Evolutionary conservation across 2,888 invertebrate species (phyloP), one percentile per base, ranked within the genome.

Genomic region (Muscina levida): DNA sequence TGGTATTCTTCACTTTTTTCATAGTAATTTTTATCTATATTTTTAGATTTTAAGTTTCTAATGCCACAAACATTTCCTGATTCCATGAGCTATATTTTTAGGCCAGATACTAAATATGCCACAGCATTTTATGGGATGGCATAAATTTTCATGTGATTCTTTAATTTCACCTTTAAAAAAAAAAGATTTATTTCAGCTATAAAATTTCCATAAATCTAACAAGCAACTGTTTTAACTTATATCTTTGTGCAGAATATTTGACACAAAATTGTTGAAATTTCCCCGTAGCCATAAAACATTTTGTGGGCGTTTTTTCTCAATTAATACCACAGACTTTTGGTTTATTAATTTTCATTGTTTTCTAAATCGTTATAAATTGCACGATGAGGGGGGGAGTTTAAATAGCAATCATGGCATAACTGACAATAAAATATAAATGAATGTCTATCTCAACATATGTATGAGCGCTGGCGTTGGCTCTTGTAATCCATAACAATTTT

Each of bases 211-310:
- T 71, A 72, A 73, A 62, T 68, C 37, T 5, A 79, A 72, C 22
- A 24, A 46, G 5, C n/a, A 48, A 3, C 17, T 48, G 17, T 48
- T 48, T 10, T 53, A 53, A 53, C 53, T 13, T 22, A 53, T 53
- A 22, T 22, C 37, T 75, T 72, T 76, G 24, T n/a, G 22, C 39
- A 79, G 72, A 3, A 72, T 51, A 72, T 76, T 68, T 79, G 76
- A 79, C 79, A 72, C 57, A 56, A 65, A 68, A 70, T 70, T 65
- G 39, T 76, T 76, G 48, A 5, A 72, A 76, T 76, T 56, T 59
- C 31, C 10, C 42, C 53, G 26, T 62, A n/a, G 8, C 11, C n/a
- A n/a, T n/a, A 37, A 15, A 66, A 62, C n/a, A 19, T 24, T 73
- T 77, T 65, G 77, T 77, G 74, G 81, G 81, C 77, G 81, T 77